Conservation (phyloP, 2,888 invertebrate species). For the Melikaiella ostensackeni region DNA sequence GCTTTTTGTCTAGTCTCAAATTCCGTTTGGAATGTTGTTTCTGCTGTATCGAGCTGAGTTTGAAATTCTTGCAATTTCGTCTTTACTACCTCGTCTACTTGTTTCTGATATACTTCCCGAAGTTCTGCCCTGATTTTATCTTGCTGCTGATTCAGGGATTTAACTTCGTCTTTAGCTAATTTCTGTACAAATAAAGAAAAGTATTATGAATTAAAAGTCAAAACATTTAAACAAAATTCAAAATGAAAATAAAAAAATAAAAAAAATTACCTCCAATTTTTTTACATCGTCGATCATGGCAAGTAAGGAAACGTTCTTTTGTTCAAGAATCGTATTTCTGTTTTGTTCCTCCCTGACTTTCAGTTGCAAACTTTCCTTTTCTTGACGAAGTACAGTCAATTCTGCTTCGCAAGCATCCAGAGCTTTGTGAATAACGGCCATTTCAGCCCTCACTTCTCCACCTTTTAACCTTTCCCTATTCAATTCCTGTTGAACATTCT, state of each 20-base stretch:
- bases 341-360: conserved; percentile 79
- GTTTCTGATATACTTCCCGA: conserved; percentile 87
- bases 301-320: conserved; percentile 80
- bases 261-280: conserved; percentile 73
- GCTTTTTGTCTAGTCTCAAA: conserved; percentile 82
- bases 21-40: conserved; percentile 82
- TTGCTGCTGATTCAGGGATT: conserved; percentile 77
- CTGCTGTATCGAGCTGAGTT: conserved; percentile 85
- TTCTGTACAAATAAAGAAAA: conserved; percentile 68
- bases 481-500: conserved; percentile 70
- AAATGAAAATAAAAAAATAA: conserved; percentile 15
- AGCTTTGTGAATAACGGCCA: conserved; percentile 73
- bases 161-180: conserved; percentile 74
- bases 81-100: conserved; percentile 87
- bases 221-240: conserved; percentile 40
- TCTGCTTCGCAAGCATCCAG: conserved; percentile 75
- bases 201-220: conserved; percentile 1
- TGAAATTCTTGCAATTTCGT: conserved; percentile 88
- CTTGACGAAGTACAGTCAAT: conserved; percentile 75
- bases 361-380: conserved; percentile 79
- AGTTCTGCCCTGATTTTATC: conserved; percentile 84
- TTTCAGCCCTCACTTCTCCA: conserved; percentile 70
- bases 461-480: conserved; percentile 70
- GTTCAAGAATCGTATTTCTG: conserved; percentile 78
- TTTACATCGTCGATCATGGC: conserved; percentile 79